These are phyloP conservation scores for Gymnorhina tibicen DNA, from an alignment of 2,113 vertebrate species.

Conservation along the genomic window DNA sequence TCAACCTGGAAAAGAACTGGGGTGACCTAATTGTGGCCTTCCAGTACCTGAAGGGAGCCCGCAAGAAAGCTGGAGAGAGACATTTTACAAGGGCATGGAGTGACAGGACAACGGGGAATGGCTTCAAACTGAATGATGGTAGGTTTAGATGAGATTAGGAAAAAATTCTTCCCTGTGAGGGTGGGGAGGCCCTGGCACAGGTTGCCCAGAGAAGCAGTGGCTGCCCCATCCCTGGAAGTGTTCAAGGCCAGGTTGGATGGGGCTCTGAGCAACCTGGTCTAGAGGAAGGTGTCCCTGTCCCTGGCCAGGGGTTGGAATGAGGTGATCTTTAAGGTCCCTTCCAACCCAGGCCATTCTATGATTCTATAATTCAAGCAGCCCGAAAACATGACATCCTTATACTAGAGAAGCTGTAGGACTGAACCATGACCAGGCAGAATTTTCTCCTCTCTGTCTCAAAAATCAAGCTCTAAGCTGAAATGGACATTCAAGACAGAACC, in stretches of 20 bases:
- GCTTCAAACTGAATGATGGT: neutral
- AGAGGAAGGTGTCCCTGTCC: neutral
- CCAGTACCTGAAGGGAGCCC: accelerated
- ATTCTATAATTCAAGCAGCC: neutral
- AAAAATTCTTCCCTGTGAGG: neutral
- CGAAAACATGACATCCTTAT: neutral
- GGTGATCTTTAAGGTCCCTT: neutral
- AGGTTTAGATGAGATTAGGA: neutral
- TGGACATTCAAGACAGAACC: neutral
- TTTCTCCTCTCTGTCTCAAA: neutral
- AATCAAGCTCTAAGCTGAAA: neutral
- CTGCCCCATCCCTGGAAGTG: neutral
- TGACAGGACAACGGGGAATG: neutral
- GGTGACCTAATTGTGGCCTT: accelerated
- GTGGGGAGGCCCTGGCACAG: neutral
- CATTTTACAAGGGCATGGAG: neutral
- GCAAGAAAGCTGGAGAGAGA: neutral
- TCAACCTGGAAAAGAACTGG: accelerated
- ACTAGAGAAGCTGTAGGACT: neutral
- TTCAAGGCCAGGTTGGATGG: neutral
- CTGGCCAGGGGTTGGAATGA: neutral
- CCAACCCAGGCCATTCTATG: neutral
- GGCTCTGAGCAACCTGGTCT: neutral
- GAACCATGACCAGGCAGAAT: neutral
- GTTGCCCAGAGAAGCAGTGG: neutral